Evolutionary conservation across 2,797 vertebrate genomes (phyloP).

Genomic region (Picus viridis): DNA sequence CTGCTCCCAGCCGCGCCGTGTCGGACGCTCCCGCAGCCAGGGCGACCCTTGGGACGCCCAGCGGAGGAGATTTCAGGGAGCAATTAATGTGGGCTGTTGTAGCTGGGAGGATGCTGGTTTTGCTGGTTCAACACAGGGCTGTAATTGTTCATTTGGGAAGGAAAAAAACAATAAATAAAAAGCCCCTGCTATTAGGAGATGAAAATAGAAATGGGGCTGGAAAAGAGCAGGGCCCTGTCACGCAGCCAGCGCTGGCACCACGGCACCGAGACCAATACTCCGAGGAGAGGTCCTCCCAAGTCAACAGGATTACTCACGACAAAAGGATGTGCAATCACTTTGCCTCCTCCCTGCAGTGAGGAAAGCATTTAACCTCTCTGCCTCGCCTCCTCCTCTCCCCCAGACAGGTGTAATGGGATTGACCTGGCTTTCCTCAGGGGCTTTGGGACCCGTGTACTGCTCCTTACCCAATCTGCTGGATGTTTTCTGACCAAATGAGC

Average conservation of each 20-base stretch:
- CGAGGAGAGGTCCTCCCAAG: not conserved
- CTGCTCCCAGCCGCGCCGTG: not conserved
- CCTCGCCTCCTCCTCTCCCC: not conserved
- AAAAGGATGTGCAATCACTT: constrained; percentile 10
- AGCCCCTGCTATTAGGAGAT: not conserved
- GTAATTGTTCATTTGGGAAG: not conserved
- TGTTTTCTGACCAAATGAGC: constrained; percentile 29
- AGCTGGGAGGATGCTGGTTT: not conserved
- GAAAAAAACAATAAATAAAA: not conserved
- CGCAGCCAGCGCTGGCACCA: not conserved
- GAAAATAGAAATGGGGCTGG: not conserved
- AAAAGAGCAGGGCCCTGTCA: not conserved
- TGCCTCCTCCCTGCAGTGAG: not conserved
- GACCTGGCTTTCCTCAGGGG: constrained; percentile 27
- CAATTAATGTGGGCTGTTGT: not conserved
- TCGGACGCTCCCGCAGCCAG: not conserved
- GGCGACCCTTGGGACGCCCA: not conserved
- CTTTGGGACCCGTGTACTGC: not conserved
- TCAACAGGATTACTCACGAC: not conserved
- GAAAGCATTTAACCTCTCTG: constrained; percentile 52
- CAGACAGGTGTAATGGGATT: constrained; percentile 55
- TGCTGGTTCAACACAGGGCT: not conserved
- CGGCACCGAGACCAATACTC: not conserved
- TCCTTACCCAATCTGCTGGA: not conserved
- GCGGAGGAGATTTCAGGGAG: not conserved